These are phyloP conservation scores for Hormiphora californensis DNA, from an alignment of 37 sponge, comb jelly and placozoan species.

Conservation along the genomic window DNA sequence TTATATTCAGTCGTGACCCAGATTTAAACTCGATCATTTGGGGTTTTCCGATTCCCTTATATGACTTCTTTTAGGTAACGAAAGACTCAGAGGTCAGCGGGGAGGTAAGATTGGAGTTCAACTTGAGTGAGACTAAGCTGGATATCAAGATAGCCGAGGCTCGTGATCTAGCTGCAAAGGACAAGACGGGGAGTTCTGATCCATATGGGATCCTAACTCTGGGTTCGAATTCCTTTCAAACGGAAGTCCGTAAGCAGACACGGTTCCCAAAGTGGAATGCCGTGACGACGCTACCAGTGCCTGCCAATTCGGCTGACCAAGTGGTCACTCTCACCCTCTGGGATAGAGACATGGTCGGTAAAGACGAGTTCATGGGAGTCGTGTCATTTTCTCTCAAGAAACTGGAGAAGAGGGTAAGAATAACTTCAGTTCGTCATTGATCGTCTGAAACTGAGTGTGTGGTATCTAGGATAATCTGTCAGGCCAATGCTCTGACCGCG, in stretches of 20 bases:
- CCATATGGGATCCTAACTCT: constrained; percentile 61
- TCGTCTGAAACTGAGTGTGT: no score
- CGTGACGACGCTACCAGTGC: background rate
- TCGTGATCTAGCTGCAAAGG: constrained; percentile 72
- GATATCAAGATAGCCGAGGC: constrained; percentile 22
- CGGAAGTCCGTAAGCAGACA: constrained; percentile 12
- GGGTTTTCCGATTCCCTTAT: no score
- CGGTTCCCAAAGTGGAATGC: constrained; percentile 35
- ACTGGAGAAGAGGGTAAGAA: background rate
- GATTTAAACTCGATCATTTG: no score
- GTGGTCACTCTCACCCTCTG: constrained; percentile 5
- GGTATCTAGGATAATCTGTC: no score
- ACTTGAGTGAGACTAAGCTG: background rate
- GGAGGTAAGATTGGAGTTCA: constrained; percentile 26
- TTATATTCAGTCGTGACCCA: no score
- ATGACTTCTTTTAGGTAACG: no score
- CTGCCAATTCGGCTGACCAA: background rate
- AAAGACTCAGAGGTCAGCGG: constrained; percentile 37
- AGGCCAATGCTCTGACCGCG: no score
- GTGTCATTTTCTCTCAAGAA: background rate
- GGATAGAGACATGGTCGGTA: constrained; percentile 20
- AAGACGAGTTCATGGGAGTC: constrained; percentile 28
- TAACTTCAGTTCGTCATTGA: no score
- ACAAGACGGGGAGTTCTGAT: constrained; percentile 61
- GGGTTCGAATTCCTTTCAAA: constrained; percentile 16